Evolutionary conservation across 2,113 vertebrate genomes (phyloP), one percentile per base, ranked within the genome.

Genomic region (Scophthalmus maximus): DNA sequence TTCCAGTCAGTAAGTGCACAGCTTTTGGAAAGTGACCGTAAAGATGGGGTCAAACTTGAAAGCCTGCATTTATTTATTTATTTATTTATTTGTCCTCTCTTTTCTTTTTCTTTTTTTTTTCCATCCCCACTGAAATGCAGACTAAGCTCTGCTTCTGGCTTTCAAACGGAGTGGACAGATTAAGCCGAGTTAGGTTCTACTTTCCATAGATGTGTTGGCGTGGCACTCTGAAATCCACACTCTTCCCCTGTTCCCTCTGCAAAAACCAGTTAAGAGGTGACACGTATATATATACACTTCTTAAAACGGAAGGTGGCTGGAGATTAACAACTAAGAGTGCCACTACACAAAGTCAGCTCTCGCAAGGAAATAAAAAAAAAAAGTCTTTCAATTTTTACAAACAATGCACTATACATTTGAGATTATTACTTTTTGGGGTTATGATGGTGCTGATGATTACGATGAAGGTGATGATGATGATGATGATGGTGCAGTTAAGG

Each of bases 191-290:
- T 89, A 85, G 87, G 76, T 66, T n/a, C 85, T 78, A 76, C 84
- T 89, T 87, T 88, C 78, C 79, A 83, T 73, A 74, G 83, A 92
- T 90, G 81, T 90, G 92, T 91, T 87, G 87, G 84, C 62, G 69
- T 82, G 63, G 90, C 89, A 88, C 81, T 92, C 90, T 87, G 76
- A 88, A 86, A 87, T 76, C 55, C 82, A 81, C 67, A 52, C 64
- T 34, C 50, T 50, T 30, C n/a, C 32, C 15, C 18, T 34, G 10
- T 23, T 22, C 51, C 32, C 15, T 52, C 53, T 50, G 22, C 20
- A n/a, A 83, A 80, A 60, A 76, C 1, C 72, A 56, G 69, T 71
- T 68, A 83, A 69, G 59, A 88, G 67, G 57, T 81, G 73, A 79
- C 63, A 58, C 34, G 47, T 57, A 63, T 70, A 50, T 55, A 67